These are phyloP conservation scores for Tupaia tana DNA, from an alignment of 2,113 vertebrate genomes.

Conservation along the genomic window DNA sequence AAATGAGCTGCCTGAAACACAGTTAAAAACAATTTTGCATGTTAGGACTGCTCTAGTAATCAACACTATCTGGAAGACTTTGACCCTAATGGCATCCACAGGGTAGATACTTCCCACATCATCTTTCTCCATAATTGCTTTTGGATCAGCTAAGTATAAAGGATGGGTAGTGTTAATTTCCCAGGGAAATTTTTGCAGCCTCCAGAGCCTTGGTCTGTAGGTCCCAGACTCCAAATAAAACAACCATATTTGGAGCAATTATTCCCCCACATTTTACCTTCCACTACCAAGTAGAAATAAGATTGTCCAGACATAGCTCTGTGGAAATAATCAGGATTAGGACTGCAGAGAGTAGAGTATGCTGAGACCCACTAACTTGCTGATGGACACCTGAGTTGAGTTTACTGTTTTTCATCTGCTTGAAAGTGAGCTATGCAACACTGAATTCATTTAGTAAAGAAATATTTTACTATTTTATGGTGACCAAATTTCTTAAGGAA, in stretches of 20 bases:
- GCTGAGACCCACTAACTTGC: not conserved
- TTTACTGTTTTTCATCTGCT: not conserved
- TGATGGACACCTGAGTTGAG: accelerated
- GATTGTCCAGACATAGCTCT: not conserved
- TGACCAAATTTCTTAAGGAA: accelerated
- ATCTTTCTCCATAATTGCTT: accelerated
- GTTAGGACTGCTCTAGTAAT: conserved; percentile 48
- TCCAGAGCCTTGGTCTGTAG: not conserved
- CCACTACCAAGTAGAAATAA: not conserved
- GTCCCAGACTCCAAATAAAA: not conserved
- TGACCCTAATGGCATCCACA: not conserved
- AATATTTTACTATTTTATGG: not conserved
- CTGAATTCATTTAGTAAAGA: too few species aligned
- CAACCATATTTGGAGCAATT: not conserved
- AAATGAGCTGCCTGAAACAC: conserved; percentile 24
- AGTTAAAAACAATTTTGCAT: conserved; percentile 58
- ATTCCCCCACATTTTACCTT: accelerated
- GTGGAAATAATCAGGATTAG: not conserved
- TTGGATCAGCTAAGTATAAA: accelerated
- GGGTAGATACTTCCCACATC: accelerated
- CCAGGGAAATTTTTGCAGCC: not conserved
- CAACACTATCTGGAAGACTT: not conserved
- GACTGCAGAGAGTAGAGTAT: accelerated
- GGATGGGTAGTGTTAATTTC: not conserved
- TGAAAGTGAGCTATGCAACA: not conserved